phyloP scores from a whole-genome alignment of 2,113 vertebrate genomes.

The Pteronura brasiliensis region DNA sequence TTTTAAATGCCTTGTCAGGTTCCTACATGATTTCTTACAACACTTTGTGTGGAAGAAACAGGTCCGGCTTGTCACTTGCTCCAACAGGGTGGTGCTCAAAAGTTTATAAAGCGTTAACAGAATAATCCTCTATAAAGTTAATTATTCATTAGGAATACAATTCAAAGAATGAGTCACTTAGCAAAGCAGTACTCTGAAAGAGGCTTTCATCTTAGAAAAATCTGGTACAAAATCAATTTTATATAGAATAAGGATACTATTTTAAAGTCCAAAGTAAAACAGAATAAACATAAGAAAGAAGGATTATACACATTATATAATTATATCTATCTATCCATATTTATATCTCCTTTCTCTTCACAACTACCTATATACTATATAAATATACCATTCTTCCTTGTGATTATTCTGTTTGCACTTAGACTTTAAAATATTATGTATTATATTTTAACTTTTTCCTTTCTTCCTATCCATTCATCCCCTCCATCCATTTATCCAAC shows the following conservation, averaged over 20 bases:
- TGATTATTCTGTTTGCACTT: not conserved
- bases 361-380: not conserved
- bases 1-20: not conserved
- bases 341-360: not conserved
- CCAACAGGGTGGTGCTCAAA: not conserved
- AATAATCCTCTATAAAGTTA: not conserved
- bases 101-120: not conserved
- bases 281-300: not conserved
- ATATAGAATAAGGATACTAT: not conserved
- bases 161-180: slow-evolving; percentile 58
- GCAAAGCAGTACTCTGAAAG: not conserved
- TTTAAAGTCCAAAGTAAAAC: slow-evolving; percentile 5
- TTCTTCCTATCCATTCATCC: not conserved
- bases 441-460: not conserved
- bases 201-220: slow-evolving; percentile 34
- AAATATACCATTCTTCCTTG: not conserved
- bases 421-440: not conserved
- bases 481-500: not conserved
- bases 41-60: not conserved
- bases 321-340: not conserved
- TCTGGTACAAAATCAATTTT: not conserved
- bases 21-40: not conserved
- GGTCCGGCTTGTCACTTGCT: not conserved
- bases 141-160: slow-evolving; percentile 44
- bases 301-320: not conserved